These are phyloP conservation scores for Ancistrus triradiatus DNA, from an alignment of 2,113 vertebrate genomes.

Conservation along the genomic window DNA sequence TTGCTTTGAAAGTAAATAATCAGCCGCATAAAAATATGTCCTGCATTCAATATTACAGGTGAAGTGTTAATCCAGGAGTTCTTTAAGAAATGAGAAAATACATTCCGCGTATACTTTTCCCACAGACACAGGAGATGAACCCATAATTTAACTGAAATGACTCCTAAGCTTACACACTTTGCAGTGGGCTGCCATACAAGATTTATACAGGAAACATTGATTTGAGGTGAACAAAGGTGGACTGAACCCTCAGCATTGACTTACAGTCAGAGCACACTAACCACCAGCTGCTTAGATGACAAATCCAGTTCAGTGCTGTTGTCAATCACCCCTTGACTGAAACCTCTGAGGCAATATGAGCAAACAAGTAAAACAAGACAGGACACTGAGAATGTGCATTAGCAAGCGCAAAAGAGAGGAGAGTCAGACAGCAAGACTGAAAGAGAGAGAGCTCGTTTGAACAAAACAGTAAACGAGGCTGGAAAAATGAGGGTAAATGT, in stretches of 20 bases:
- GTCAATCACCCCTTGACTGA: slow-evolving; percentile 15
- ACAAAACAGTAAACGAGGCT: background rate
- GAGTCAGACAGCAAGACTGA: background rate
- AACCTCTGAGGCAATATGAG: slow-evolving; percentile 1
- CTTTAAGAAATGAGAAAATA: no score
- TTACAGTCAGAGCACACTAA: slow-evolving; percentile 22
- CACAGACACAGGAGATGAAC: no score
- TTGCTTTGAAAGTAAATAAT: no score
- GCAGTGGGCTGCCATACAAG: no score
- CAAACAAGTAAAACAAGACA: background rate
- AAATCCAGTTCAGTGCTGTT: slow-evolving; percentile 2
- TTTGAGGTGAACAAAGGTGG: no score
- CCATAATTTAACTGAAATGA: no score
- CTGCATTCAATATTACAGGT: no score
- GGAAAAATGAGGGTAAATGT: background rate
- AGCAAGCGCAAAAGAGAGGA: background rate
- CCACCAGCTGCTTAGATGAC: slow-evolving; percentile 11
- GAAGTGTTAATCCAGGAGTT: no score
- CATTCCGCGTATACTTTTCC: no score
- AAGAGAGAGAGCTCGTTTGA: background rate
- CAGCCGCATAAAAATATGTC: no score
- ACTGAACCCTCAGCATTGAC: background rate
- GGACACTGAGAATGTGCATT: slow-evolving; percentile 2
- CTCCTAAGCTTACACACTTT: no score
- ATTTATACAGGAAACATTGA: slow-evolving; percentile 17